These are phyloP conservation scores for Oscarella lobularis DNA, from an alignment of 37 sponge, comb jelly and placozoan species.

Conservation along the genomic window DNA sequence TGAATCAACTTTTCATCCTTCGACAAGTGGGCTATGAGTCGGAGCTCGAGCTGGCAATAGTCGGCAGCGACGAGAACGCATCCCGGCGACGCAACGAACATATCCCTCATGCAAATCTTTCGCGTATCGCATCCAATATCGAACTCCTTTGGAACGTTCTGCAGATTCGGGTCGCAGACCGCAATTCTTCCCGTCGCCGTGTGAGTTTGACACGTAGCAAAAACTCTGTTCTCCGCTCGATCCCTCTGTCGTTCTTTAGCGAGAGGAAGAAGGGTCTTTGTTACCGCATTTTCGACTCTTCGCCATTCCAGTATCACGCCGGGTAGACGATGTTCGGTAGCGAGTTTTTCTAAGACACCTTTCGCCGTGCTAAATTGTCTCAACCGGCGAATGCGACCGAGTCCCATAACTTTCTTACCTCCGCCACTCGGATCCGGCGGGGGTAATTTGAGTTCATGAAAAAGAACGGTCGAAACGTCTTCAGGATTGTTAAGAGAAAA, in stretches of 20 bases:
- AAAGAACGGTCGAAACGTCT: slow-evolving; percentile 81
- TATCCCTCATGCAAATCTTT: slow-evolving; percentile 64
- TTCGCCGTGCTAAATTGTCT: slow-evolving; percentile 81
- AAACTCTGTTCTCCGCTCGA: slow-evolving; percentile 1
- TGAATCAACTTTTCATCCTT: slow-evolving; percentile 44
- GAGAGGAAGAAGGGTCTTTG: slow-evolving; percentile 69
- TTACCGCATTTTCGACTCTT: slow-evolving; percentile 60
- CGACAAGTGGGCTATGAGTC: slow-evolving; percentile 86
- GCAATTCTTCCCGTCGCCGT: slow-evolving; percentile 87
- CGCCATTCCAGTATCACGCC: slow-evolving; percentile 80
- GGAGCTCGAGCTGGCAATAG: slow-evolving; percentile 89
- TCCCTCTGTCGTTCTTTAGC: slow-evolving; percentile 16
- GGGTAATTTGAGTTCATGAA: slow-evolving; percentile 60
- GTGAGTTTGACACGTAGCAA: slow-evolving; percentile 36
- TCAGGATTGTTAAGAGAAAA: slow-evolving; percentile 78
- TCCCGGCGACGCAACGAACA: slow-evolving; percentile 50
- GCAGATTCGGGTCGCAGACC: slow-evolving; percentile 70
- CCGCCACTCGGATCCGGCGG: slow-evolving; percentile 1
- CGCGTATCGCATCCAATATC: slow-evolving; percentile 19
- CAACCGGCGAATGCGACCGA: slow-evolving; percentile 8
- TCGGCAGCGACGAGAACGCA: slow-evolving; percentile 80
- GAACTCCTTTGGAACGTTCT: slow-evolving; percentile 85
- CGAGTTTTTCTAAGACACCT: slow-evolving; percentile 76
- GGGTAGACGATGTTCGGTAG: slow-evolving; percentile 70
- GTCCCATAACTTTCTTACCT: slow-evolving; percentile 3